Conservation (phyloP, 1,140 invertebrate genomes). For the honey bee (Apis mellifera) region DNA sequence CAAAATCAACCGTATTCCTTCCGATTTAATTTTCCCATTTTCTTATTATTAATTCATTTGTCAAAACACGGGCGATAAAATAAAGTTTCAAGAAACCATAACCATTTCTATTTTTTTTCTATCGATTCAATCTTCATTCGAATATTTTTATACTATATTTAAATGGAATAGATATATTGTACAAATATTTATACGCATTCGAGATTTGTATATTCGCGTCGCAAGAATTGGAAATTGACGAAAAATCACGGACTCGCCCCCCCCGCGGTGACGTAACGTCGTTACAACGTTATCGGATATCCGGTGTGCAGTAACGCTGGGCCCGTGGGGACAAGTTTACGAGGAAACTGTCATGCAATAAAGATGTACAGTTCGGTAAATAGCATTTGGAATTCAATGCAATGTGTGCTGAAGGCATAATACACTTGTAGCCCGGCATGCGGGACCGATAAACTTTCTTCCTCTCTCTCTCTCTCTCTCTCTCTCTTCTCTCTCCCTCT, state of each 20-base stretch:
- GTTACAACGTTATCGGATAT: slow-evolving; percentile 51
- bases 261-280: slow-evolving; percentile 28
- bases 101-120: no score
- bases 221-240: not conserved
- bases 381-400: slow-evolving; percentile 53
- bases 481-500: not conserved
- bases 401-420: slow-evolving; percentile 19
- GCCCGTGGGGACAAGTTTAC: slow-evolving; percentile 48
- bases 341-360: slow-evolving; percentile 63
- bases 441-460: slow-evolving; percentile 11
- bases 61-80: no score
- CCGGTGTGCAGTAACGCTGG: slow-evolving; percentile 48
- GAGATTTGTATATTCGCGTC: no score
- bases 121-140: no score
- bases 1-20: no score
- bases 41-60: no score
- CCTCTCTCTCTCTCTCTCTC: no score
- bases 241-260: not conserved
- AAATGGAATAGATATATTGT: no score
- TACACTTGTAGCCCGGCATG: slow-evolving; percentile 14
- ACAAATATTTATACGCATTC: no score
- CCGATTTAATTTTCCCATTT: no score
- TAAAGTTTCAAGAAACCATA: no score
- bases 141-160: no score
- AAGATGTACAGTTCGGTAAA: slow-evolving; percentile 58